These are phyloP conservation scores for Hexactinellida sp. DNA, from an alignment of 37 sponge, comb jelly and placozoan species.

Conservation along the genomic window DNA sequence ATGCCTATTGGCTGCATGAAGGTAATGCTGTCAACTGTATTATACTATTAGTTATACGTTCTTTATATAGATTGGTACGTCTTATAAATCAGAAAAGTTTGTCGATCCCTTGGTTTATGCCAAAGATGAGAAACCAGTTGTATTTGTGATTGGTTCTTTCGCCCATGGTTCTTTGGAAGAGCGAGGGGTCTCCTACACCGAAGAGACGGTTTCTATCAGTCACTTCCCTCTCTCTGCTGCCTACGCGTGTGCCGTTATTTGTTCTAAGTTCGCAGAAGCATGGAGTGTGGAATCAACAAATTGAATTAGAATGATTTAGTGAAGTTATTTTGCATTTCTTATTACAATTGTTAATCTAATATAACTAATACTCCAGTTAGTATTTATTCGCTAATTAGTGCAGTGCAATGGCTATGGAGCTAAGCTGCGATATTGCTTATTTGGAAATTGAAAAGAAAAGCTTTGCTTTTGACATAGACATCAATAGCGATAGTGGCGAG, in stretches of 20 bases:
- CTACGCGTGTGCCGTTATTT: conserved; percentile 87
- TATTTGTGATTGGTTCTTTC: conserved; percentile 94
- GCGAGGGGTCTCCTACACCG: conserved; percentile 77
- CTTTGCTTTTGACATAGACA: neutral
- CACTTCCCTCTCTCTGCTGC: conserved; percentile 96
- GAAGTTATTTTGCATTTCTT: neutral
- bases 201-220: conserved; percentile 85
- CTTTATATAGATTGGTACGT: conserved; percentile 52
- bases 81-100: conserved; percentile 64
- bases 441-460: neutral
- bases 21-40: neutral
- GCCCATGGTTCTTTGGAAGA: conserved; percentile 68
- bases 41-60: neutral
- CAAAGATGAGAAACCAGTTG: conserved; percentile 63
- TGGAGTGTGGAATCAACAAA: conserved; percentile 54
- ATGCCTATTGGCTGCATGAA: conserved; percentile 82
- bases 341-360: too few relatives aligned
- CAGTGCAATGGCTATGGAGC: too few relatives aligned
- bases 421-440: too few relatives aligned
- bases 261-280: conserved; percentile 74
- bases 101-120: conserved; percentile 59
- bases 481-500: neutral
- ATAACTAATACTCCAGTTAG: too few relatives aligned
- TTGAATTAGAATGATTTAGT: neutral
- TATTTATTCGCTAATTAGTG: too few relatives aligned